Evolutionary conservation across 2,888 invertebrate genomes (phyloP), one percentile per base, ranked within the genome.

Genomic region (Leucoma salicis): DNA sequence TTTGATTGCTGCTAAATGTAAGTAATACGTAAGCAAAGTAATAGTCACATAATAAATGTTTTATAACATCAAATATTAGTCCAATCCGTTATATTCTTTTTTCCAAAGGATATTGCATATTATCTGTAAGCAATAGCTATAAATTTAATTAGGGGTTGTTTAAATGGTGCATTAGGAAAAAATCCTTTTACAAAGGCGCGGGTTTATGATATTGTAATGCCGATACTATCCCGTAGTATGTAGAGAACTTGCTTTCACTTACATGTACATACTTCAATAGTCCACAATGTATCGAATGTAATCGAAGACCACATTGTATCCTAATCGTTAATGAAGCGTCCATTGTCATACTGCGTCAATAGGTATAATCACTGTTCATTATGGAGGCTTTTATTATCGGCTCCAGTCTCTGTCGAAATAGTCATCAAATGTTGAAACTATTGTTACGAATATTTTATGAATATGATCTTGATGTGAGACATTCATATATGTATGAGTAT

Each of bases 341-440:
- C 37, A 51, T 49, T 46, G 33, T 36, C 34, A 37, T 35, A 39
- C 54, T 62, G 54, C 54, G 42, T 39, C 46, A 61, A 29, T 32
- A 39, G 16, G 28, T 16, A 46, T 61, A 47, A 51, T 57, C 43
- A 46, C 33, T 27, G 25, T 25, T 31, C 33, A 49, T 42, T 53
- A 40, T 31, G 24, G 37, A 35, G 37, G 28, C 35, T 39, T 38
- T 41, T 49, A 49, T n/a, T n/a, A 57, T 60, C 45, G 42, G 42
- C 29, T 42, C 39, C 49, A 53, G 42, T 57, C 18, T 43, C 21
- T 15, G 33, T 38, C 28, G 46, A 49, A 57, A 61, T 42, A 45
- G 7, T 31, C 21, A 8, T 21, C 21, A 21, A 21, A 34, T 35
- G 40, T 40, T 11, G 31, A 31, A 21, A 24, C 16, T 38, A 13